A percentile compares a stretch with the other conserved stretches of the same genome.
These are phyloP conservation scores for Cyrtodaria siliqua DNA, from an alignment of 2,888 invertebrate genomes.

Conservation along the genomic window DNA sequence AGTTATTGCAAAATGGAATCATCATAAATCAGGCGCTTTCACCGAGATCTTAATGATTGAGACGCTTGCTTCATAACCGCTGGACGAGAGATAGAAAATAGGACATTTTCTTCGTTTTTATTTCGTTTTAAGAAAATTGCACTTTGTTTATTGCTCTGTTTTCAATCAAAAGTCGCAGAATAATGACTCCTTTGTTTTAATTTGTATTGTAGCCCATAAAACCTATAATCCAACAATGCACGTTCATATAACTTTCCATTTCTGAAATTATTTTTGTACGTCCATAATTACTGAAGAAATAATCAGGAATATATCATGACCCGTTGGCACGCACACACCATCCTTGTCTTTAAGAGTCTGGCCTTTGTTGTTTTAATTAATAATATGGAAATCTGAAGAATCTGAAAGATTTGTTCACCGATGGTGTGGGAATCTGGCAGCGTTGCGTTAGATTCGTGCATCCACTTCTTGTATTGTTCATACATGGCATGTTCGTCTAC, in stretches of 20 bases:
- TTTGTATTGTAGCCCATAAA: constrained; percentile 45
- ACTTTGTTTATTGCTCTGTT: constrained; percentile 59
- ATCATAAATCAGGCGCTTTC: constrained; percentile 58
- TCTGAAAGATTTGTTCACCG: neutral
- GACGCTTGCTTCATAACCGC: constrained; percentile 55
- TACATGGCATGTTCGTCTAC: too few species aligned
- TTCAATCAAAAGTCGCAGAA: constrained; percentile 51
- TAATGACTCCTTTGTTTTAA: constrained; percentile 55
- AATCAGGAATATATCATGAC: constrained; percentile 49
- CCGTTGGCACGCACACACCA: constrained; percentile 37
- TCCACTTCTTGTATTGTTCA: too few species aligned
- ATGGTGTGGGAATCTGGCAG: neutral
- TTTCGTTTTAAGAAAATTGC: constrained; percentile 52
- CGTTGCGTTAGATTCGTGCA: neutral
- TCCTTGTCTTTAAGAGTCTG: constrained; percentile 6
- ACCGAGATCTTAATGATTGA: constrained; percentile 51
- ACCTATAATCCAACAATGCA: constrained; percentile 40
- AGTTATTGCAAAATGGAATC: constrained; percentile 62
- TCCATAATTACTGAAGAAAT: constrained; percentile 58
- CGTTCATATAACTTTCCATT: constrained; percentile 44
- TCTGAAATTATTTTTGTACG: constrained; percentile 59
- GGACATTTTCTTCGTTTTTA: constrained; percentile 54
- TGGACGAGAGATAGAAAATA: constrained; percentile 57
- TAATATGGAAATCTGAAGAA: constrained; percentile 15
- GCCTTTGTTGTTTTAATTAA: constrained; percentile 47